Base-by-base conservation (phyloP, 1,140 invertebrate genomes). In the Nasonia giraulti region DNA sequence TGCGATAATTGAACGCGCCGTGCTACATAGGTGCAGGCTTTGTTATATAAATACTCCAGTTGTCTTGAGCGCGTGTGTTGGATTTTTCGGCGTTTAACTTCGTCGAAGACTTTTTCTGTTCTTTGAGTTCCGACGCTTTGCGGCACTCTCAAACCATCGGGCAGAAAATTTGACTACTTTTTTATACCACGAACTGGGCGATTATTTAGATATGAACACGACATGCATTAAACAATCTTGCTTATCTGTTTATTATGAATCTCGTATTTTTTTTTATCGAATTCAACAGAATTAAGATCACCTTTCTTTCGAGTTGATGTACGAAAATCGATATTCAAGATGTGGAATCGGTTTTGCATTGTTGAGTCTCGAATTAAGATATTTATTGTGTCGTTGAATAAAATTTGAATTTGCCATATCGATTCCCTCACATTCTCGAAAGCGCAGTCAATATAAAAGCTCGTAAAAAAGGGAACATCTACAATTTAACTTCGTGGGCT, bases 391-490 rank as follows among this genome's bases (percentile, higher is more conserved):
- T 27, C 20, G n/a, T 37, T 47, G 78, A 17, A 78, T 78, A 33
- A 62, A 68, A 79, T 40, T 6, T 68, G 40, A 77, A 77, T 77
- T 77, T 23, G n/a, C n/a, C n/a, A 68, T 68, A 27, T 68, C 66
- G 66, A 68, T 71, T 31, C 31, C 31, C 27, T 71, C 31, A 31
- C 20, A 75, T 44, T 44, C 74, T 83, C 47, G 62, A 83, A 77
- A 66, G n/a, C 7, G 20, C 47, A 84, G 20, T 84, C 23, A 6
- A 76, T 84, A 80, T 75, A 80, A 84, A 80, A 84, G 83, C 69
- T 80, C 27, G 27, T 84, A 71, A 84, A 84, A 84, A 79, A 74
- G 77, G 20, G 78, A 80, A 84, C 71, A 76, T 80, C 47, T 68
- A 80, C 12, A 68, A 80, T 80, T 80, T 27, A 84, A 71, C 76